These are phyloP conservation scores for Cantharis rustica DNA, from an alignment of 2,888 invertebrate species.

Conservation along the genomic window DNA sequence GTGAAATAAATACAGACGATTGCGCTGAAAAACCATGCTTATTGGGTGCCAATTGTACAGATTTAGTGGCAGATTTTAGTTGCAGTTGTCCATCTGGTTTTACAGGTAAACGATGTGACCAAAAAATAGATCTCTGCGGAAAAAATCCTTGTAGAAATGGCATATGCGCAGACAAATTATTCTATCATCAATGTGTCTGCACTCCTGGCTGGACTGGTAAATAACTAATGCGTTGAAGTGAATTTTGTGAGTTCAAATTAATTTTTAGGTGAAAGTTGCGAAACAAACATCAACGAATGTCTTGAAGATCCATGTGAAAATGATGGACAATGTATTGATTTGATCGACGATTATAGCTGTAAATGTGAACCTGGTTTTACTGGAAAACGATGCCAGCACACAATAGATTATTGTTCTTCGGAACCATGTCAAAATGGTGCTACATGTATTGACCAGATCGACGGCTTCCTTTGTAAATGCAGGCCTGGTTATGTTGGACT, in stretches of 20 bases:
- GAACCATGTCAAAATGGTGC: conserved; percentile 93
- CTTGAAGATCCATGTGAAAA: conserved; percentile 87
- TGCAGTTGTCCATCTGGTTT: conserved; percentile 95
- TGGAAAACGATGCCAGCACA: conserved; percentile 90
- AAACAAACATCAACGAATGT: conserved; percentile 92
- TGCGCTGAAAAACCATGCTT: conserved; percentile 92
- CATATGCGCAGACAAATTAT: conserved; percentile 87
- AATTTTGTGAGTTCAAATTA: background rate
- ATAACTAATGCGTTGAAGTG: background rate
- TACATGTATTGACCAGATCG: conserved; percentile 83
- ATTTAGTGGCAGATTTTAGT: conserved; percentile 90
- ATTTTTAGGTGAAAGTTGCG: conserved; percentile 70
- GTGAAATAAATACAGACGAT: conserved; percentile 91
- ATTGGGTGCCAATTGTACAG: conserved; percentile 89
- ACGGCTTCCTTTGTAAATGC: conserved; percentile 92
- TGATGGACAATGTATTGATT: conserved; percentile 88
- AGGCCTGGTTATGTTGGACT: conserved; percentile 89
- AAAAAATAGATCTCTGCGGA: conserved; percentile 90
- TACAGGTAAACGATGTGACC: conserved; percentile 93
- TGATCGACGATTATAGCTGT: conserved; percentile 82
- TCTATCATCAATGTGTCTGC: conserved; percentile 86
- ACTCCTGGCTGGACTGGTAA: conserved; percentile 87
- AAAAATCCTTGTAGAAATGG: conserved; percentile 92
- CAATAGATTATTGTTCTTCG: conserved; percentile 89
- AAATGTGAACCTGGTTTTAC: conserved; percentile 93